These are phyloP conservation scores for Pollenia amentaria DNA, from an alignment of 2,888 invertebrate genomes.

Conservation along the genomic window DNA sequence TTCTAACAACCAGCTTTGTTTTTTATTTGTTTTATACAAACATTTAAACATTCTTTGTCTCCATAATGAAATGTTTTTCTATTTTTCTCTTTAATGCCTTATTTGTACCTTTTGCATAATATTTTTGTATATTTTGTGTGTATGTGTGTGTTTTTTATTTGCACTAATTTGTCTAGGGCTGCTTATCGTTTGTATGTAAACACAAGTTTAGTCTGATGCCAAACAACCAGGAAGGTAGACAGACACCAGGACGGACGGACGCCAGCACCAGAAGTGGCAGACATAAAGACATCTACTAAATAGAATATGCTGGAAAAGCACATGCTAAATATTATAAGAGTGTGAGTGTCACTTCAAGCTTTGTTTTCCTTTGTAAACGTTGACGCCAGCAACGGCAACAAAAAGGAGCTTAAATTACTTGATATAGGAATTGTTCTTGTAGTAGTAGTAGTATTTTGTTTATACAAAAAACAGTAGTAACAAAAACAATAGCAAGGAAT, in stretches of 20 bases:
- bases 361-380: constrained; percentile 39
- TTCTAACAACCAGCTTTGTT: constrained; percentile 13
- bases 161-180: constrained; percentile 69
- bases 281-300: constrained; percentile 27
- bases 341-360: constrained; percentile 32
- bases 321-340: background rate
- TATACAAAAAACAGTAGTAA: constrained; percentile 19
- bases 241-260: constrained; percentile 47
- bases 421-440: constrained; percentile 28
- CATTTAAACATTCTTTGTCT: constrained; percentile 28
- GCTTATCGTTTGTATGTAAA: constrained; percentile 56
- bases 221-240: constrained; percentile 44
- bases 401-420: constrained; percentile 64
- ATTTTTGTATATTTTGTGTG: background rate
- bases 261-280: constrained; percentile 39
- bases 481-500: constrained; percentile 11
- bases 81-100: constrained; percentile 44
- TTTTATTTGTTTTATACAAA: constrained; percentile 9
- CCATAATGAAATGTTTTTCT: constrained; percentile 45
- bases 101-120: constrained; percentile 31
- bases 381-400: constrained; percentile 46
- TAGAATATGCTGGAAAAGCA: constrained; percentile 16
- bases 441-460: constrained; percentile 23
- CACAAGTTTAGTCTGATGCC: constrained; percentile 50
- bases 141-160: background rate